Evolutionary conservation across 2,113 vertebrate genomes (phyloP).

Genomic region (Pollimyrus isidori): DNA sequence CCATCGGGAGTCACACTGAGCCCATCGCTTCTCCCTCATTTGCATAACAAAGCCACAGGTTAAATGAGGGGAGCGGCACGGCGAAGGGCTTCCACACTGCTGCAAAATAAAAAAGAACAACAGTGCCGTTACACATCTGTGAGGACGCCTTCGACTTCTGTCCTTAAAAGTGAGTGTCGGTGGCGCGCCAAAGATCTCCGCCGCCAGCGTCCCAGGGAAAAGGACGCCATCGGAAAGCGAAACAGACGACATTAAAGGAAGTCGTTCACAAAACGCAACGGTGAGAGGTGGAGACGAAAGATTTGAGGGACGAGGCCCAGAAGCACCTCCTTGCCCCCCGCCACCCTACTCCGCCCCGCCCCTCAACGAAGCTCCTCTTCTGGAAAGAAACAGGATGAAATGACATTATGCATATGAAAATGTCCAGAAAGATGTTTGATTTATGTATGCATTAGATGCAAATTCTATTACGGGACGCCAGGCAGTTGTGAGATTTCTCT

Average conservation of each 20-base stretch:
- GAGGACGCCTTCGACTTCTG: slow-evolving; percentile 15
- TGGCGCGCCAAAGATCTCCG: slow-evolving; percentile 84
- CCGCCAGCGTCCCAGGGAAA: slow-evolving; percentile 71
- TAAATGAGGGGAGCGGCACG: slow-evolving; percentile 68
- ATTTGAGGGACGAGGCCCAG: slow-evolving; percentile 31
- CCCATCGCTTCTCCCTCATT: slow-evolving; percentile 95
- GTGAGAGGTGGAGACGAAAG: slow-evolving; percentile 32
- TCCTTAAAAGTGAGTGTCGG: slow-evolving; percentile 74
- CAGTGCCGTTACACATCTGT: slow-evolving; percentile 23
- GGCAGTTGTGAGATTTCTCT: slow-evolving; percentile 96
- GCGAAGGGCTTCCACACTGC: slow-evolving; percentile 34
- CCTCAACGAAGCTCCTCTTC: slow-evolving; percentile 56
- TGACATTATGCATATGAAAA: slow-evolving; percentile 99
- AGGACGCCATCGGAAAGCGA: slow-evolving; percentile 81
- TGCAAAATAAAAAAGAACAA: slow-evolving; percentile 20
- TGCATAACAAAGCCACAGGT: slow-evolving; percentile 97
- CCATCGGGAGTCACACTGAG: slow-evolving; percentile 93
- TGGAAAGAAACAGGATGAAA: slow-evolving; percentile 79
- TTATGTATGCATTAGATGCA: slow-evolving; percentile 99
- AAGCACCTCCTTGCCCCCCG: background rate
- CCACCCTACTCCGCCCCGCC: slow-evolving; percentile 52
- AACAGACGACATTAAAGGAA: slow-evolving; percentile 90
- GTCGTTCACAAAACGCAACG: slow-evolving; percentile 63
- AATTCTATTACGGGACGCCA: slow-evolving; percentile 98
- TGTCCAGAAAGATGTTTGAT: slow-evolving; percentile 99